phyloP scores from a whole-genome alignment of 2,888 invertebrate species.

The Aplocera efformata region DNA sequence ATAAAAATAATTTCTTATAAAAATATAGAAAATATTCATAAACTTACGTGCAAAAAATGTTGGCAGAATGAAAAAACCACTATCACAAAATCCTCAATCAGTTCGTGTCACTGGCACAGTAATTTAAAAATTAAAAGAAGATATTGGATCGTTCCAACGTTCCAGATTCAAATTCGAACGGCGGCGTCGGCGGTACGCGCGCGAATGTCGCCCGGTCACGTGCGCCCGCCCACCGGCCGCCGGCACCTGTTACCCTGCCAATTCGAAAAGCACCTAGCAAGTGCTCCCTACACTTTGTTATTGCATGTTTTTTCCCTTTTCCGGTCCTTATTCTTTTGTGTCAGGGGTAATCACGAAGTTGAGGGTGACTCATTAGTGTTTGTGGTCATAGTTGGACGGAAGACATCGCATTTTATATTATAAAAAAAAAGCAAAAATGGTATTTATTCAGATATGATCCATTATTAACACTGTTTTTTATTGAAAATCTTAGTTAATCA shows the following conservation, averaged over 20 bases:
- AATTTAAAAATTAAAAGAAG: conserved; percentile 45
- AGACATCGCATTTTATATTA: too few relatives aligned
- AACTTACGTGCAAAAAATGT: conserved; percentile 45
- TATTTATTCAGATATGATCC: too few relatives aligned
- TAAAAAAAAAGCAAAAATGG: too few relatives aligned
- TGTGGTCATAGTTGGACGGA: too few relatives aligned
- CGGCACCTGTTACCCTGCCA: conserved; percentile 57
- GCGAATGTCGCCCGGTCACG: conserved; percentile 71
- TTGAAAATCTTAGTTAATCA: too few relatives aligned
- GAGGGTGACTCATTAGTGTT: conserved; percentile 16
- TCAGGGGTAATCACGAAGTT: conserved; percentile 8
- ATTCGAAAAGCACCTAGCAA: conserved; percentile 45
- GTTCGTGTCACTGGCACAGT: conserved; percentile 65
- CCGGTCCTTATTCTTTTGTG: conserved; percentile 38
- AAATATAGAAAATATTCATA: conserved; percentile 21
- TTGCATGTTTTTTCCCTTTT: conserved; percentile 44
- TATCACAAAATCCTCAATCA: conserved; percentile 70
- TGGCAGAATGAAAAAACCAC: conserved; percentile 47
- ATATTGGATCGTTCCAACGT: conserved; percentile 51
- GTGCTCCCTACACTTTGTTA: conserved; percentile 27
- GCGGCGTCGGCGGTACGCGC: conserved; percentile 70
- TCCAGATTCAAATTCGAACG: conserved; percentile 59
- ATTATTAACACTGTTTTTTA: too few relatives aligned
- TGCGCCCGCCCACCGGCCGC: conserved; percentile 52
- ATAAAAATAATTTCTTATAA: not conserved